Percentiles rank a stretch among this genome's conserved stretches.
Evolutionary conservation across 2,113 vertebrate genomes (phyloP).

Genomic region (Meleagris gallopavo): DNA sequence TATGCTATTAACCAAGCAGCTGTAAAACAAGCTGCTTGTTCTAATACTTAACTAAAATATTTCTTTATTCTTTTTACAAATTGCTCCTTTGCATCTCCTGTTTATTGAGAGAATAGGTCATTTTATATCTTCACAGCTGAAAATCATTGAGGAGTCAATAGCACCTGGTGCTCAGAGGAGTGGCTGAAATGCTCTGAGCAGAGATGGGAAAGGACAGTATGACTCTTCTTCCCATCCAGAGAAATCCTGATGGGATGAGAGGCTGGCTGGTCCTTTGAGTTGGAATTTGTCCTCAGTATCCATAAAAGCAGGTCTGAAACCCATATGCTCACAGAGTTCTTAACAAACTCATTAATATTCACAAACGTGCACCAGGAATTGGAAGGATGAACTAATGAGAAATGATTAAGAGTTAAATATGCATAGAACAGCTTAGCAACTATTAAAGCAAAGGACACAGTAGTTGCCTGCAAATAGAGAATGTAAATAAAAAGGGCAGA

Average conservation of each 20-base stretch:
- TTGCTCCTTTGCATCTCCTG: not conserved
- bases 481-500: slow-evolving; percentile 55
- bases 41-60: not conserved
- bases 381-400: slow-evolving; percentile 64
- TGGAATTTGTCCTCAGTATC: slow-evolving; percentile 3
- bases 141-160: not conserved
- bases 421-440: slow-evolving; percentile 51
- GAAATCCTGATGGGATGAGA: not conserved
- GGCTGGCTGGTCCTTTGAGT: not conserved
- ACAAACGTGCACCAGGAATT: slow-evolving; percentile 41
- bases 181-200: not conserved
- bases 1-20: not conserved
- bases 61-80: not conserved
- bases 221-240: not conserved
- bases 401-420: slow-evolving; percentile 71
- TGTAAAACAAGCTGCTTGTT: slow-evolving; percentile 13
- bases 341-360: slow-evolving; percentile 62
- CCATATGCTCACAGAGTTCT: not conserved
- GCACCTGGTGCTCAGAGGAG: not conserved
- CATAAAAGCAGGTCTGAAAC: not conserved
- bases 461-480: slow-evolving; percentile 44
- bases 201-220: not conserved
- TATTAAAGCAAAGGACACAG: slow-evolving; percentile 53
- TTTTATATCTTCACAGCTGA: not conserved
- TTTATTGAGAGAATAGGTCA: not conserved